Evolutionary conservation across 2,888 invertebrate genomes (phyloP).

Genomic region (Conistra vaccinii): DNA sequence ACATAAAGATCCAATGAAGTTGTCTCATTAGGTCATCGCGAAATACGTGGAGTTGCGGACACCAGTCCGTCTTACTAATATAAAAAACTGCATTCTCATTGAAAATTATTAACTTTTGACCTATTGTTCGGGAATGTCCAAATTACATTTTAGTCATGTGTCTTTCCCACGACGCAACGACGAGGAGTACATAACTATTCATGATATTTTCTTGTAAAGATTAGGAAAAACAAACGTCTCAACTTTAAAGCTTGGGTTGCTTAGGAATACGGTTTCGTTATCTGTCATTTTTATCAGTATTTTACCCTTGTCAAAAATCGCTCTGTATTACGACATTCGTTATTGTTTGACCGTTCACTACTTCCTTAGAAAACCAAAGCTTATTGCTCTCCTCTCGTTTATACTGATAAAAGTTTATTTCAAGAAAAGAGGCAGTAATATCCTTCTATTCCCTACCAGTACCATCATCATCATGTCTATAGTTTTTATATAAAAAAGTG

Average conservation of each 20-base stretch:
- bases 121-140: constrained; percentile 17
- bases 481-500: no score
- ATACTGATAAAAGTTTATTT: background rate
- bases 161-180: background rate
- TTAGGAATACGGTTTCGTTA: background rate
- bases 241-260: background rate
- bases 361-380: background rate
- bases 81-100: background rate
- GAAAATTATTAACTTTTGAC: background rate
- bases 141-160: constrained; percentile 29
- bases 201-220: background rate
- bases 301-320: background rate
- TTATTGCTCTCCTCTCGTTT: no score
- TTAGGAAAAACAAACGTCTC: background rate
- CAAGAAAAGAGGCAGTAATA: background rate
- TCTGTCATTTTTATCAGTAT: background rate
- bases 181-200: background rate
- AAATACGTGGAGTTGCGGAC: background rate
- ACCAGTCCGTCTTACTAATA: background rate
- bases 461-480: background rate
- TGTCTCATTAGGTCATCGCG: background rate
- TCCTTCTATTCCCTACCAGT: background rate
- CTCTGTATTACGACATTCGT: background rate
- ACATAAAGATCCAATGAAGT: background rate
- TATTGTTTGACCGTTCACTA: no score